Evolutionary conservation across 2,888 invertebrate species (phyloP), one percentile per base, ranked within the genome.

Genomic region (Cepaea hortensis): DNA sequence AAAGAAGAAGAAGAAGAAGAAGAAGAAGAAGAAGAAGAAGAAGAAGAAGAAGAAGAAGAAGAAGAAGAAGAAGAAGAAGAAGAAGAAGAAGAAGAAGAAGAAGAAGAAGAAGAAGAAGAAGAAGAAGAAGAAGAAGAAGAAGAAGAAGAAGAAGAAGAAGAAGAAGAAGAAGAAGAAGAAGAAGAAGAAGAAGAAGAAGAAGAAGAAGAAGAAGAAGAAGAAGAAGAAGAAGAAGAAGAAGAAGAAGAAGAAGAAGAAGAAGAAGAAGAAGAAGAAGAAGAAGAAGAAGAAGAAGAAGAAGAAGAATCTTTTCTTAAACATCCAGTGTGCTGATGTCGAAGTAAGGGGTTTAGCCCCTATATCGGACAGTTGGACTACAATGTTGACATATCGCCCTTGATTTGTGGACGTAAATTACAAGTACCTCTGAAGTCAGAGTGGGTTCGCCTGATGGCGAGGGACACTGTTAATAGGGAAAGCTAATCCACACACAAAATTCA

Each of bases 21-120:
- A 87, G 87, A 86, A 85, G 87, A 85, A 84, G 87, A 88, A 79
- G 82, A 82, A 84, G 88, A 85, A 77, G 85, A 87, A 75, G 88
- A 84, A 85, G 85, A 83, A 84, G 87, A 87, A 81, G 87, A 86
- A 82, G 83, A 85, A 81, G 81, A 84, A 70, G 81, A 85, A 83
- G 77, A 85, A 87, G 73, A 73, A 48, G 20, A 73, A 35, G 65
- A 61, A 48, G 72, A 76, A 55, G 62, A 62, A 55, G 68, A 50
- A n/a, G 75, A 73, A 48, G 84, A 73, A 50, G 61, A 73, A 50
- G 84, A 75, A 73, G 50, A 50, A 55, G 75, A 84, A 20, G 75
- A 72, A 23, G 55, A 84, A 18, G 72, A 13, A 50, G 75, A 73
- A n/a, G 35, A 50, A 55, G 84, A 84, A 55, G 55, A 13, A 55